Evolutionary conservation across 2,113 vertebrate species (phyloP).

Genomic region (Mormoops blainvillei): DNA sequence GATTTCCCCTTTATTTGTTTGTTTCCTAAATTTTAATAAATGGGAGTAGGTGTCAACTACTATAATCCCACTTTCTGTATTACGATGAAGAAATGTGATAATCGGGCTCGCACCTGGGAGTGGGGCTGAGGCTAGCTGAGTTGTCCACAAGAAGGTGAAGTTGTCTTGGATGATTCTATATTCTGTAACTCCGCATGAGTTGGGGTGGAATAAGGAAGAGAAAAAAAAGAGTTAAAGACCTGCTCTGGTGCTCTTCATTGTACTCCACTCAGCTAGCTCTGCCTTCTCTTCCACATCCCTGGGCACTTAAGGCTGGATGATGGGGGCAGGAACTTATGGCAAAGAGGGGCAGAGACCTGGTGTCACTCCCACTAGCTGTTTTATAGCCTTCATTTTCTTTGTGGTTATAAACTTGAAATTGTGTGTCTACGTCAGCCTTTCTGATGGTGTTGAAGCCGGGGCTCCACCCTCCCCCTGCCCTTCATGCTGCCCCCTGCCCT

Average conservation of each 20-base stretch:
- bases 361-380: neutral
- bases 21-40: neutral
- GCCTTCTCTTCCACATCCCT: neutral
- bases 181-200: neutral
- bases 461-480: neutral
- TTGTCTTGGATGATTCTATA: neutral
- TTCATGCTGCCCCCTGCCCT: too few relatives aligned
- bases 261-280: neutral
- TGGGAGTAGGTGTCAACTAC: neutral
- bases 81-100: neutral
- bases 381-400: neutral
- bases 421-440: neutral
- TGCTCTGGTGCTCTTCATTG: neutral
- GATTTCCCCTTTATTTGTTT: neutral
- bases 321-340: fast-evolving
- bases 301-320: neutral
- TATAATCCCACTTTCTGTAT: neutral
- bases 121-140: neutral
- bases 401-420: neutral
- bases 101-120: neutral
- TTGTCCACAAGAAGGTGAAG: neutral
- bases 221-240: neutral
- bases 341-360: neutral
- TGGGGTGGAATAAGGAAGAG: neutral
- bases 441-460: neutral